These are phyloP conservation scores for Argentina silus DNA, from an alignment of 2,797 vertebrate species.

Conservation along the genomic window DNA sequence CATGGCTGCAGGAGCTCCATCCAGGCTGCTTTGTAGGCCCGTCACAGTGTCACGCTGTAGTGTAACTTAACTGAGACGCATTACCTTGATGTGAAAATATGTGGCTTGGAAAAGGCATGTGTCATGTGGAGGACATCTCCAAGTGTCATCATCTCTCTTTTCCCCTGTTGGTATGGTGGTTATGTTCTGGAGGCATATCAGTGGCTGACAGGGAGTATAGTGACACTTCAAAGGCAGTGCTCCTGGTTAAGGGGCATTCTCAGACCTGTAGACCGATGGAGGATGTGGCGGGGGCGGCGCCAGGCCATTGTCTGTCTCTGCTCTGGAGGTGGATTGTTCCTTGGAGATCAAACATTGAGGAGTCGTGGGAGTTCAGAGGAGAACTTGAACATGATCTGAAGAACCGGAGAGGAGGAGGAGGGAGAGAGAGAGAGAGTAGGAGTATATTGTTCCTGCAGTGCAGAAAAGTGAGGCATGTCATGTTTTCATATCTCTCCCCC, in stretches of 20 bases:
- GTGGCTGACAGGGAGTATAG: constrained; percentile 61
- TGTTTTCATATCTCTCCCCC: constrained; percentile 77
- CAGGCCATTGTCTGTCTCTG: constrained; percentile 56
- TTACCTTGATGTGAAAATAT: constrained; percentile 57
- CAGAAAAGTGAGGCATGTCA: constrained; percentile 69
- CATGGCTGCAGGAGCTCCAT: constrained; percentile 44
- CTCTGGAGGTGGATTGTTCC: constrained; percentile 67
- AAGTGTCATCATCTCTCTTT: constrained; percentile 47
- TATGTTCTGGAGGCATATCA: constrained; percentile 59
- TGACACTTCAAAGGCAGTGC: constrained; percentile 70
- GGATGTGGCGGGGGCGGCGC: constrained; percentile 32
- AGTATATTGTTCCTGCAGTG: constrained; percentile 66
- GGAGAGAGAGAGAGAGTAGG: constrained; percentile 44
- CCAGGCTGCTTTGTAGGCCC: constrained; percentile 50
- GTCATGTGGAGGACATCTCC: constrained; percentile 48
- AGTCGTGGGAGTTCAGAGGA: constrained; percentile 49
- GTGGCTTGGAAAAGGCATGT: constrained; percentile 41
- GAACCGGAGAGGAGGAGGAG: constrained; percentile 38
- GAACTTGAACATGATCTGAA: constrained; percentile 57
- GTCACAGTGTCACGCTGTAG: constrained; percentile 40
- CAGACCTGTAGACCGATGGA: constrained; percentile 33
- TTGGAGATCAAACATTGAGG: constrained; percentile 69
- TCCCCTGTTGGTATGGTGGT: constrained; percentile 42
- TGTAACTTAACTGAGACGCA: constrained; percentile 28
- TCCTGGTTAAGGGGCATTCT: constrained; percentile 63